Evolutionary conservation across 2,888 invertebrate species (phyloP).

Genomic region (Bruchidius siliquastri): DNA sequence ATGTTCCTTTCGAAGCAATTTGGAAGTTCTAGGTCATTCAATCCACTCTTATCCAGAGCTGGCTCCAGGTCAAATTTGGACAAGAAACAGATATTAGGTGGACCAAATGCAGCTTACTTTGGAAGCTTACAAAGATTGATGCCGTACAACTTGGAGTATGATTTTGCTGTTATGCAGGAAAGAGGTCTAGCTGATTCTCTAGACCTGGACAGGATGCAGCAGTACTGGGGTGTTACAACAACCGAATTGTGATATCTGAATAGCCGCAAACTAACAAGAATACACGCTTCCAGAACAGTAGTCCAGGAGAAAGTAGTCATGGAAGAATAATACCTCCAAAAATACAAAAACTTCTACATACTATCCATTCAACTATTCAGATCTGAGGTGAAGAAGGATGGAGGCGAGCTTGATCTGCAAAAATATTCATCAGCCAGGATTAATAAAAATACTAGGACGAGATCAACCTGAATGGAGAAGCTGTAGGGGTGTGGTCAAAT

Average conservation of each 20-base stretch:
- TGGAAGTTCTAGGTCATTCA: slow-evolving; percentile 75
- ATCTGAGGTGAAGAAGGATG: no score
- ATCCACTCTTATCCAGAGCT: slow-evolving; percentile 56
- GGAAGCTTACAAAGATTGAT: slow-evolving; percentile 78
- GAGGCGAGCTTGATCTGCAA: no score
- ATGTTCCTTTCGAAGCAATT: slow-evolving; percentile 70
- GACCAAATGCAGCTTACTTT: slow-evolving; percentile 83
- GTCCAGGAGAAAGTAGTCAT: no score
- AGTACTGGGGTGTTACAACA: slow-evolving; percentile 87
- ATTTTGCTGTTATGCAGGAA: slow-evolving; percentile 79
- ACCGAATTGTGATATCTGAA: slow-evolving; percentile 71
- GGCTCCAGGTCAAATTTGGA: slow-evolving; percentile 57
- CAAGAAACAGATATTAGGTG: slow-evolving; percentile 60
- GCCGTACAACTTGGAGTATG: slow-evolving; percentile 80
- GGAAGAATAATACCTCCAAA: no score
- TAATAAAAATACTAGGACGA: no score
- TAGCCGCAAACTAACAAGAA: no score
- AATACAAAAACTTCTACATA: no score
- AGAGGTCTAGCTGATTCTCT: slow-evolving; percentile 68
- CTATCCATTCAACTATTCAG: no score
- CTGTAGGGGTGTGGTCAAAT: no score
- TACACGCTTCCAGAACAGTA: no score
- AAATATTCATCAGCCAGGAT: no score
- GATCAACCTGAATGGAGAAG: no score
- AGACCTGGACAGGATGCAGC: slow-evolving; percentile 82